phyloP scores from a whole-genome alignment of 1,140 invertebrate species.

The Rhynchophorus ferrugineus region DNA sequence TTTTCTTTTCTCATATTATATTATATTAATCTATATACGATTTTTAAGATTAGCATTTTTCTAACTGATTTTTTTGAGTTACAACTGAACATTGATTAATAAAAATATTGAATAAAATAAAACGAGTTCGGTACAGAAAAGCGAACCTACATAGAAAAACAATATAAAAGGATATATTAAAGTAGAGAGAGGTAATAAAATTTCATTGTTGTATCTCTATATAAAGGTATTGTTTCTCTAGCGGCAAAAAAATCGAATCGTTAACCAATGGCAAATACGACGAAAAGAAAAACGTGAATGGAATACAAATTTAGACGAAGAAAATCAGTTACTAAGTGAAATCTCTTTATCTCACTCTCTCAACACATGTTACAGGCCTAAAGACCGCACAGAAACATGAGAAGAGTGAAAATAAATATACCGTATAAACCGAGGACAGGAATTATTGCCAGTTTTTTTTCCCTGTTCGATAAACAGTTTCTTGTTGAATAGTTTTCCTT shows the following conservation, averaged over 20 bases:
- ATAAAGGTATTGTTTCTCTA: constrained; percentile 18
- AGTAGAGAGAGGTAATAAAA: constrained; percentile 17
- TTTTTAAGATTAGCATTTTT: no score
- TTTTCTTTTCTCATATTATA: constrained; percentile 1
- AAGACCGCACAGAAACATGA: constrained; percentile 21
- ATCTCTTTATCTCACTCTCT: constrained; percentile 27
- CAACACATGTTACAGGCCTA: constrained; percentile 27
- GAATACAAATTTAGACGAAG: constrained; percentile 23
- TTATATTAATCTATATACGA: neutral
- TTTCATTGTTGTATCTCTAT: constrained; percentile 22
- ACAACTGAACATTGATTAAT: no score
- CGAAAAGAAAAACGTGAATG: constrained; percentile 17
- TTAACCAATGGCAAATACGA: constrained; percentile 24
- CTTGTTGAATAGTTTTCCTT: no score
- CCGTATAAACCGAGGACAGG: neutral
- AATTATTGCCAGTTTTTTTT: neutral
- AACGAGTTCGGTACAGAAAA: no score
- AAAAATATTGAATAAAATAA: neutral
- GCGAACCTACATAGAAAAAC: no score
- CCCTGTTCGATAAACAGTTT: no score
- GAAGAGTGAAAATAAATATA: constrained; percentile 18
- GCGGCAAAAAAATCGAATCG: constrained; percentile 22
- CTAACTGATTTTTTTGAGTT: no score
- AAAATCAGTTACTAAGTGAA: constrained; percentile 24
- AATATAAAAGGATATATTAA: constrained; percentile 8